phyloP scores from a whole-genome alignment of 2,797 vertebrate genomes.

The Xiphorhynchus erythropygius region DNA sequence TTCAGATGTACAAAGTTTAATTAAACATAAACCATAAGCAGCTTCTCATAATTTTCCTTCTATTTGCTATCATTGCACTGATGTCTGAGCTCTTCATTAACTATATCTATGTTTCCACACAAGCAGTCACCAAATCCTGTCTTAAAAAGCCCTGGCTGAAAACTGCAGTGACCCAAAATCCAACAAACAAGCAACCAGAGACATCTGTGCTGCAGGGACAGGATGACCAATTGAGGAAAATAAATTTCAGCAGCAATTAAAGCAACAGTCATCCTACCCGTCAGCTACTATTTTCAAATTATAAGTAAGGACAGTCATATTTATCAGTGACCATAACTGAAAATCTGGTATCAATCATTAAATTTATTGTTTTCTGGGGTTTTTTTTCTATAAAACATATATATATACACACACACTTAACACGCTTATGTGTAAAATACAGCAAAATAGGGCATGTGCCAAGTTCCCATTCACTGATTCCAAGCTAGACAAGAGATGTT shows the following conservation, averaged over 20 bases:
- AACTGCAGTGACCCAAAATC: not conserved
- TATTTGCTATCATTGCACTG: not conserved
- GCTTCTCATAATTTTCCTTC: not conserved
- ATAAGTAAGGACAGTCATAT: not conserved
- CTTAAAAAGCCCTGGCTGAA: not conserved
- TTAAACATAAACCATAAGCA: not conserved
- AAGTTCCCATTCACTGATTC: not conserved
- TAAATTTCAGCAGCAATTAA: not conserved
- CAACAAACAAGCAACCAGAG: not conserved
- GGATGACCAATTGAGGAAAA: not conserved
- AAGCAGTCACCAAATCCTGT: not conserved
- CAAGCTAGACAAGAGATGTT: not conserved
- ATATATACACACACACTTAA: not conserved
- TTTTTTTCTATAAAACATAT: not conserved
- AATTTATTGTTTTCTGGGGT: not conserved
- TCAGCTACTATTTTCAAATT: not conserved
- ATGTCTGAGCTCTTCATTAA: not conserved
- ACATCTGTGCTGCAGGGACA: not conserved
- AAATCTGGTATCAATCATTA: not conserved
- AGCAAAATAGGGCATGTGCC: not conserved
- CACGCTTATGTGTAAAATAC: not conserved
- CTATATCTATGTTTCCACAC: not conserved
- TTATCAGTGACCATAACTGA: not conserved
- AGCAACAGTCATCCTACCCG: not conserved
- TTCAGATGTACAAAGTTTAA: not conserved